phyloP scores from a whole-genome alignment of 2,113 vertebrate genomes.

The Apodemus sylvaticus region DNA sequence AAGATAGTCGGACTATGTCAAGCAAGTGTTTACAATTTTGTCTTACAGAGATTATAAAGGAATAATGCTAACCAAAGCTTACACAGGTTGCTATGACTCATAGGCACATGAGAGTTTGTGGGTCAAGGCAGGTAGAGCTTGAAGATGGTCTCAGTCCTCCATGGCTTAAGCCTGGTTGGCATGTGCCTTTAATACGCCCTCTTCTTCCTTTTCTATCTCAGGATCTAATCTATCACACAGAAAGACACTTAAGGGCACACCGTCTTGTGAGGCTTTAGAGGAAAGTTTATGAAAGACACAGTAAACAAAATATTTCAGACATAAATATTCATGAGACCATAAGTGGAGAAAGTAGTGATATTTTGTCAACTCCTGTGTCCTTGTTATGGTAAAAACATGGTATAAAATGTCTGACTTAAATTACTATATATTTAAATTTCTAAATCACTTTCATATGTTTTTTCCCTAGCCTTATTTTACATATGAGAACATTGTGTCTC shows the following conservation, averaged over 20 bases:
- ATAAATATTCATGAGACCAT: background rate
- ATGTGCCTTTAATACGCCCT: background rate
- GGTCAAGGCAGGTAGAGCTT: background rate
- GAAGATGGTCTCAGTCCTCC: background rate
- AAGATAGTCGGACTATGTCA: background rate
- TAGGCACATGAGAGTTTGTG: background rate
- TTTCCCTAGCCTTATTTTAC: background rate
- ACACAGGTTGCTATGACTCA: background rate
- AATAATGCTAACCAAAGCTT: background rate
- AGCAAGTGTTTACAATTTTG: background rate
- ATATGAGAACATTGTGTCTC: background rate
- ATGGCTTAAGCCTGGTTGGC: background rate
- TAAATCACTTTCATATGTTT: background rate
- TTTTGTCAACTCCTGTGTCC: background rate
- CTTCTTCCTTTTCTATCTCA: background rate
- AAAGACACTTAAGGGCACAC: background rate
- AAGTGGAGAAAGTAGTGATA: background rate
- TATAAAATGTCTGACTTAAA: background rate
- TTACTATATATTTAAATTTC: background rate
- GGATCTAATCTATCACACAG: background rate
- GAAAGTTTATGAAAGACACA: background rate
- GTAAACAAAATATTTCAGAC: background rate
- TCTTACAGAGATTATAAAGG: background rate
- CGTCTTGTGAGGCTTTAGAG: background rate
- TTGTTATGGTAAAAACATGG: background rate